Conservation (phyloP, 2,797 vertebrate species). For the Mormyrus hasselquistii region DNA sequence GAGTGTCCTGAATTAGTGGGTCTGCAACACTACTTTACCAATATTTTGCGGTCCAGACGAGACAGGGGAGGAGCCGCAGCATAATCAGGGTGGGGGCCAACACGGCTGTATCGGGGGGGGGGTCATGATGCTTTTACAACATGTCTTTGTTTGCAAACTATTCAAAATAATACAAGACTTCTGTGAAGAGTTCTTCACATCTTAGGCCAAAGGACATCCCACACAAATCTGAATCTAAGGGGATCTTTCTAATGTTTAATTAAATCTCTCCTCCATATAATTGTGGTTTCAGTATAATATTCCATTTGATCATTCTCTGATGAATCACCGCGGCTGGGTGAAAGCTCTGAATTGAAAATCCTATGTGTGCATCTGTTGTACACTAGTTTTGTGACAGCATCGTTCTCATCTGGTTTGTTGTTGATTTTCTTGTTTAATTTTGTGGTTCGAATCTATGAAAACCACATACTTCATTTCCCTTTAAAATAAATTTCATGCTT, state of each 20-base stretch:
- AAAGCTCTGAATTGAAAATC: slow-evolving; percentile 16
- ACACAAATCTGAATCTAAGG: slow-evolving; percentile 53
- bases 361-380: slow-evolving; percentile 11
- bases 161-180: slow-evolving; percentile 46
- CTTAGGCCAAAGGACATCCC: slow-evolving; percentile 53
- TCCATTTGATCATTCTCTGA: slow-evolving; percentile 26
- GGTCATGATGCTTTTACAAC: slow-evolving; percentile 29
- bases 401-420: neutral
- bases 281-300: slow-evolving; percentile 27
- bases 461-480: neutral
- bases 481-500: neutral
- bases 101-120: neutral
- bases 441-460: neutral
- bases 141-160: slow-evolving; percentile 44
- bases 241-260: slow-evolving; percentile 49
- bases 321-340: slow-evolving; percentile 9
- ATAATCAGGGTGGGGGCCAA: slow-evolving; percentile 8
- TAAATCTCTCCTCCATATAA: slow-evolving; percentile 47
- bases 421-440: neutral
- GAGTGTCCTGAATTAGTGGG: neutral
- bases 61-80: neutral
- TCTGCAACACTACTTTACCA: neutral
- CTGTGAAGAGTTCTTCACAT: slow-evolving; percentile 47
- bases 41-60: slow-evolving; percentile 16
- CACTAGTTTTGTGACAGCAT: neutral